phyloP scores from a whole-genome alignment of 2,797 vertebrate species.

The Rhodeus uyekii region DNA sequence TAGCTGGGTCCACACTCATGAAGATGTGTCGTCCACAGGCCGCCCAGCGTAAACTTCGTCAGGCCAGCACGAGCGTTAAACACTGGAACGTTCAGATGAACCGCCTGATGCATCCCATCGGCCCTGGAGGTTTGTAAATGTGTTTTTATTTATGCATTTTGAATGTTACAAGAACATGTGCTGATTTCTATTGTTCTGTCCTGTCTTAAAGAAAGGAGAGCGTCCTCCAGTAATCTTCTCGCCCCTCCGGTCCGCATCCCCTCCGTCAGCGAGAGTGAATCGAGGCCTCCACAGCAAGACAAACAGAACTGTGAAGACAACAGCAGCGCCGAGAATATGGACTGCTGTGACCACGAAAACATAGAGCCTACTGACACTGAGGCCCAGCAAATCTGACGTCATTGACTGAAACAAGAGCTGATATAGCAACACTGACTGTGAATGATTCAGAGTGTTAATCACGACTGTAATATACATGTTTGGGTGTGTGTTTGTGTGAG shows the following conservation, averaged over 20 bases:
- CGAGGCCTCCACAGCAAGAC: slow-evolving; percentile 66
- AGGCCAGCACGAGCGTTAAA: slow-evolving; percentile 86
- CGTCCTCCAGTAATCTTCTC: slow-evolving; percentile 52
- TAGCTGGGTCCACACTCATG: background rate
- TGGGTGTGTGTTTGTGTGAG: no score
- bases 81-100: slow-evolving; percentile 90
- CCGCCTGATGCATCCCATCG: slow-evolving; percentile 84
- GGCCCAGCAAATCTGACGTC: background rate
- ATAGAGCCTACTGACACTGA: background rate
- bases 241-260: slow-evolving; percentile 72
- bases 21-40: slow-evolving; percentile 61
- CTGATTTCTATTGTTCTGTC: background rate
- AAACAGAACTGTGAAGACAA: background rate
- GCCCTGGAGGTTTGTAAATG: slow-evolving; percentile 80
- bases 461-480: background rate
- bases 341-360: background rate
- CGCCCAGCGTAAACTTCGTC: slow-evolving; percentile 80
- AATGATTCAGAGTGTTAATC: background rate
- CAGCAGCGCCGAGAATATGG: background rate
- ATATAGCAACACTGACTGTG: background rate
- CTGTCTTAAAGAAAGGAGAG: slow-evolving; percentile 72
- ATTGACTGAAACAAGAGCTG: background rate
- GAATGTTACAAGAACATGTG: background rate
- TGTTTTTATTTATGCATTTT: background rate
- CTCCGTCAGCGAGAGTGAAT: slow-evolving; percentile 65